Conservation (phyloP, 2,113 vertebrate species). For the Pomatostomus ruficeps region DNA sequence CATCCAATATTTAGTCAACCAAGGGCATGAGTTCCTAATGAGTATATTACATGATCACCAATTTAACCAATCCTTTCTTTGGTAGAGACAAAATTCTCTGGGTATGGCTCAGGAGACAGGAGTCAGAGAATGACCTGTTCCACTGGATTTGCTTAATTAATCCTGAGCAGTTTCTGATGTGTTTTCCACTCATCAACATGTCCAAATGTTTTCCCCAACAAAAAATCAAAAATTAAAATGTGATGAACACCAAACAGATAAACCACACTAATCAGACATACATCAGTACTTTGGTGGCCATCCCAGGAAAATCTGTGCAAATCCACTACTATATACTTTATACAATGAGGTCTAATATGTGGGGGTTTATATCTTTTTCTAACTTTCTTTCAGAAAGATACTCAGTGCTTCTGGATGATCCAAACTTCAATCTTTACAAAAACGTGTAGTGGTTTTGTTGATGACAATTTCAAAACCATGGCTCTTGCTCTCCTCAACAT, state of each 20-base stretch:
- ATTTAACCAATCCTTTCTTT: neutral
- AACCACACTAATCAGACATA: neutral
- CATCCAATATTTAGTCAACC: neutral
- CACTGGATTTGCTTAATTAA: neutral
- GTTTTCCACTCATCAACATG: neutral
- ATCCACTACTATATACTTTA: neutral
- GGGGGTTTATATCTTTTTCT: neutral
- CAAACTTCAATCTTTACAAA: neutral
- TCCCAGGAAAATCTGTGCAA: neutral
- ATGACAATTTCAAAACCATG: neutral
- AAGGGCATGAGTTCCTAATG: neutral
- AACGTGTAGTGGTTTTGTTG: fast-evolving
- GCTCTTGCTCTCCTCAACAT: neutral
- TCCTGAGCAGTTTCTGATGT: neutral
- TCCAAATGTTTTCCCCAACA: neutral
- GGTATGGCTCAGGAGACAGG: neutral
- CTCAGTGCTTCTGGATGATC: neutral
- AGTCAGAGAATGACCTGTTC: neutral
- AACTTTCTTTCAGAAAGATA: neutral
- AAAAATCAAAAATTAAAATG: neutral
- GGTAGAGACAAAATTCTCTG: neutral
- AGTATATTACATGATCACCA: neutral
- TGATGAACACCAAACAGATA: neutral
- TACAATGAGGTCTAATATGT: neutral
- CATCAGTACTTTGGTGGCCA: neutral